Base-by-base conservation (phyloP, 2,113 vertebrate genomes). In the Sialia sialis region DNA sequence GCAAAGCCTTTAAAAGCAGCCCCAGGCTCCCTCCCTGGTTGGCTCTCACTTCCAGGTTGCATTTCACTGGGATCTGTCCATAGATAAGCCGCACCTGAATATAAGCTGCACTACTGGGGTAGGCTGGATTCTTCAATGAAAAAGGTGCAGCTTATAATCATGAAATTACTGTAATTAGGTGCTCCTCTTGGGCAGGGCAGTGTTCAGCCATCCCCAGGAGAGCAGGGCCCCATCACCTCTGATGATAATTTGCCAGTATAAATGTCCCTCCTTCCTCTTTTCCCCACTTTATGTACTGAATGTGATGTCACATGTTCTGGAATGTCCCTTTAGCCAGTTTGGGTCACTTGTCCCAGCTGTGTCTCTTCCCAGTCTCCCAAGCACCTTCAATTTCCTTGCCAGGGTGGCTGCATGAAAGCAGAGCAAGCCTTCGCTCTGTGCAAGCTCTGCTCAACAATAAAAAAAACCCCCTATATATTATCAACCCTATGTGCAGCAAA, bases 381-480 rank as follows among this genome's bases (percentile, higher is more conserved):
- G 27, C 6, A 44, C 3, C 16, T 27, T 3, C 41, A 66, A 0
- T 8, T 8, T 16, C 44, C 18, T 66, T 5, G 1, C 18, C 44
- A 73, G 6, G 6, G 10, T 9, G 8, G 32, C 43, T 29, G 36
- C 34, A 30, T 3, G 11, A 44, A 30, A 82, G 27, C 29, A 81
- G 43, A 59, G 17, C 29, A n/a, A 12, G 10, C 10, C 13, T 29
- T 16, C 13, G 38, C 29, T 59, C 19, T n/a, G 13, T 39, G 13
- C 5, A 39, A 46, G 29, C 9, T 29, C 46, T 46, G n/a, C 27
- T 39, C 77, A 74, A 23, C 52, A 46, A 30, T 7, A 39, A 26
- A 68, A 43, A 54, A 39, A 1, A 6, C 1, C 4, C 4, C 2
- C 23, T 30, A 13, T n/a, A 6, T 15, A 12, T 54, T 59, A 39